A percentile compares a stretch with the other conserved stretches of the same genome.
These are phyloP conservation scores for Dascyllus trimaculatus DNA, from an alignment of 2,113 vertebrate species.

Conservation along the genomic window DNA sequence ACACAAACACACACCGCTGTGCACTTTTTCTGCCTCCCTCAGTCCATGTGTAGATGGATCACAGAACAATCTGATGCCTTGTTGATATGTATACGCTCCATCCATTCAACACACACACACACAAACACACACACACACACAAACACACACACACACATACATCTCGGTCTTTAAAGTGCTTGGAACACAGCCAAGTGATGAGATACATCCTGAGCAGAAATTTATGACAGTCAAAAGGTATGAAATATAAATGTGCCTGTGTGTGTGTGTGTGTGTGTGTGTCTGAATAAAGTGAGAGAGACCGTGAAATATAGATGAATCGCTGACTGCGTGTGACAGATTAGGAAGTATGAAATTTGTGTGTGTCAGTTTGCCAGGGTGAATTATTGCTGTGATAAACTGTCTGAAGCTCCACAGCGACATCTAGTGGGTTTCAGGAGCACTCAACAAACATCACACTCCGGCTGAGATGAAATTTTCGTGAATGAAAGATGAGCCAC, in stretches of 20 bases:
- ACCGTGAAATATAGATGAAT: constrained; percentile 57
- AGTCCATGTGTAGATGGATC: constrained; percentile 42
- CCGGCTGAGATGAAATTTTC: too few species aligned
- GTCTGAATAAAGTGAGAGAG: constrained; percentile 23
- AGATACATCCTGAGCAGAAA: constrained; percentile 48
- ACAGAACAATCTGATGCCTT: constrained; percentile 42
- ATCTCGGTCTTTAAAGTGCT: constrained; percentile 20
- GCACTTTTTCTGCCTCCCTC: constrained; percentile 1
- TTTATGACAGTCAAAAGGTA: constrained; percentile 13
- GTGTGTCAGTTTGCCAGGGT: not conserved
- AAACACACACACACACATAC: constrained; percentile 3
- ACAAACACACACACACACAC: constrained; percentile 5
- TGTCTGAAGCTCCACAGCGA: constrained; percentile 15
- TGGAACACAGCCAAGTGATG: constrained; percentile 39
- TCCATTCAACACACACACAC: not conserved
- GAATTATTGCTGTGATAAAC: constrained; percentile 2
- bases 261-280: not conserved
- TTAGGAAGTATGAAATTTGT: constrained; percentile 24
- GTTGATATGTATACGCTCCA: constrained; percentile 8
- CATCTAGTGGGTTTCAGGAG: constrained; percentile 33
- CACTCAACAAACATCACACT: too few species aligned
- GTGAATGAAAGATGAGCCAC: too few species aligned
- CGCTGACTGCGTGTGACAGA: constrained; percentile 34
- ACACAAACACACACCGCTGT: not conserved
- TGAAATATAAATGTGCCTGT: constrained; percentile 23